Evolutionary conservation across 2,113 vertebrate genomes (phyloP).

Genomic region (Proteles cristata): DNA sequence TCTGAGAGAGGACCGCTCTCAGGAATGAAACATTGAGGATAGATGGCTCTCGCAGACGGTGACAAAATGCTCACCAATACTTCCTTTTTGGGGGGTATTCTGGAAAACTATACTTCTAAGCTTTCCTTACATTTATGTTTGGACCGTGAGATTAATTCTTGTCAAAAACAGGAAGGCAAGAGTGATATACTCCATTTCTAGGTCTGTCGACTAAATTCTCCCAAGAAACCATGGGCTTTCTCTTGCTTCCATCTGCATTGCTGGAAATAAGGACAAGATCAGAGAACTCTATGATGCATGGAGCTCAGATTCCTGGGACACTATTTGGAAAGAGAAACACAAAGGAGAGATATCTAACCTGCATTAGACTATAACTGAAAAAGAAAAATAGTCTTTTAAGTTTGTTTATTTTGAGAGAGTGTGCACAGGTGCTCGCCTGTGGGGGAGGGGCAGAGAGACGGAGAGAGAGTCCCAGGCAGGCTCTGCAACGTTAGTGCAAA

Average conservation of each 20-base stretch:
- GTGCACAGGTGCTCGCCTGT: too few species aligned
- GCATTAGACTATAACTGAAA: neutral
- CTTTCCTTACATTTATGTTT: neutral
- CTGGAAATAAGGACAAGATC: neutral
- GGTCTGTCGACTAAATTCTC: neutral
- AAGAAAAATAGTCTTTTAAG: neutral
- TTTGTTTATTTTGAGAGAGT: too few species aligned
- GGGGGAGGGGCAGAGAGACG: too few species aligned
- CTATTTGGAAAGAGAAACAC: neutral
- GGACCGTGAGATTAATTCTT: neutral
- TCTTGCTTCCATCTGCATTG: neutral
- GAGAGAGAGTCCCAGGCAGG: too few species aligned
- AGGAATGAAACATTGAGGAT: neutral
- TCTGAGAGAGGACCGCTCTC: neutral
- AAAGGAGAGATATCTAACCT: neutral
- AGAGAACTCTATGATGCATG: neutral
- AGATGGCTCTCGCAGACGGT: neutral
- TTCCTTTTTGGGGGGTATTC: neutral
- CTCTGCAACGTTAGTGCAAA: too few species aligned
- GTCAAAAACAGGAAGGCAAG: constrained; percentile 30
- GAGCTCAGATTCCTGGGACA: neutral
- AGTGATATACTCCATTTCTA: neutral
- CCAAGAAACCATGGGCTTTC: neutral
- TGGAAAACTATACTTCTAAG: neutral
- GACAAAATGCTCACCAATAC: neutral